Evolutionary conservation across 37 sponge, comb jelly and placozoan genomes (phyloP), one percentile per base, ranked within the genome.

Genomic region (Tethya wilhelma): DNA sequence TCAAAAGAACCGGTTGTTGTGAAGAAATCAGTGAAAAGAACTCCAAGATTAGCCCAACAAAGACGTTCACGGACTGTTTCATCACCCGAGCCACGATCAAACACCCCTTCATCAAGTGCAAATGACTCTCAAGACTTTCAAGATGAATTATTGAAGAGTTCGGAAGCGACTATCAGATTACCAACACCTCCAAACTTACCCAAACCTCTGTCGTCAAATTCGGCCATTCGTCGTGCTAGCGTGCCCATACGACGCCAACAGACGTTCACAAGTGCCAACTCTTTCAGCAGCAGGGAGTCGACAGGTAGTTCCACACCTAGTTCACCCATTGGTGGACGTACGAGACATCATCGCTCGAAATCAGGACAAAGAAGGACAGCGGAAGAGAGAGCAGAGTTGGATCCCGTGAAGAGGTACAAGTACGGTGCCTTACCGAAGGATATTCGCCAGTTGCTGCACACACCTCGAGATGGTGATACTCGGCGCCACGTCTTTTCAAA

Each of bases 201-300:
- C 38, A n/a, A n/a, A n/a, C n/a, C n/a, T n/a, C n/a, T n/a, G n/a
- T n/a, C 32, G 34, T 32, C 73, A 26, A 34, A 42, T 23, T 17
- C 20, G 0, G 29, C 45, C 1, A 5, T 59, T 26, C 59, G 64
- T 26, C 70, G 82, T 20, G 62, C 82, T 22, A 71, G 82, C 64
- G 72, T 23, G n/a, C 59, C 71, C 2, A 2, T 41, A 1, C 59
- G 73, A n/a, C n/a, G n/a, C n/a, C n/a, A n/a, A n/a, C n/a, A n/a
- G n/a, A n/a, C n/a, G n/a, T n/a, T n/a, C 2, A 56, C 1, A 28
- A 45, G 5, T 49, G 56, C 20, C 9, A 49, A 23, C 36, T 33
- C 4, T 64, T 34, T 34, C 34, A 19, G 31, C 3, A 64, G n/a
- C 28, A 58, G 26, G 59, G 59, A 58, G 14, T 28, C 23, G 17